Evolutionary conservation across 2,888 invertebrate genomes (phyloP), one percentile per base, ranked within the genome.

Genomic region (Aquatica leii): DNA sequence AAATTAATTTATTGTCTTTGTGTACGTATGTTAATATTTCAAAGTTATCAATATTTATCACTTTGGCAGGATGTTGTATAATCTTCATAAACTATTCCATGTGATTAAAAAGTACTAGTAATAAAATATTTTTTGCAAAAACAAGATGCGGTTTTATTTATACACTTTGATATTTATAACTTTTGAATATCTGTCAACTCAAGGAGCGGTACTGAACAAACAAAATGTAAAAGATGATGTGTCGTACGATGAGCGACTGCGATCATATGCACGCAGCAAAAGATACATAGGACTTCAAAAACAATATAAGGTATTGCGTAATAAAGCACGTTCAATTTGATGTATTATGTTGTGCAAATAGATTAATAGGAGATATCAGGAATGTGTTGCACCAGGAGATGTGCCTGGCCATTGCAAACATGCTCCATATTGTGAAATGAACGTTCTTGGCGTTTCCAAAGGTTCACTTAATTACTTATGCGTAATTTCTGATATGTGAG

Each of bases 321-420:
- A 48, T 9, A 57, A 17, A 12, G 17, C 9, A 6, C 20, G 2
- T 21, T 24, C 21, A n/a, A 24, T 18, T 14, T 34, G 9, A 6
- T 40, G 5, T 40, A 40, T 12, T 2, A 6, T 24, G 3, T 15
- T 14, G 62, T 41, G 74, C 80, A 5, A 72, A n/a, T n/a, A 90
- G 90, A 83, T 86, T 12, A 87, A 89, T 73, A 83, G 85, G 72
- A 81, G 84, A 3, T 87, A 86, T 73, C 87, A 89, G 71, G 82
- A 83, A 14, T 90, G 84, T 77, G 82, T 79, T 75, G 90, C 79
- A 59, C 83, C 86, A 1, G 80, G 84, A 40, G 88, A 89, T 37
- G 84, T 83, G 52, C 75, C 81, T 8, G 93, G 92, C 0, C 87
- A 87, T 70, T 93, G 93, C 78, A 86, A 88, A 50, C 90, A 88